Evolutionary conservation across 2,113 vertebrate species (phyloP).

Genomic region (Agapornis roseicollis): DNA sequence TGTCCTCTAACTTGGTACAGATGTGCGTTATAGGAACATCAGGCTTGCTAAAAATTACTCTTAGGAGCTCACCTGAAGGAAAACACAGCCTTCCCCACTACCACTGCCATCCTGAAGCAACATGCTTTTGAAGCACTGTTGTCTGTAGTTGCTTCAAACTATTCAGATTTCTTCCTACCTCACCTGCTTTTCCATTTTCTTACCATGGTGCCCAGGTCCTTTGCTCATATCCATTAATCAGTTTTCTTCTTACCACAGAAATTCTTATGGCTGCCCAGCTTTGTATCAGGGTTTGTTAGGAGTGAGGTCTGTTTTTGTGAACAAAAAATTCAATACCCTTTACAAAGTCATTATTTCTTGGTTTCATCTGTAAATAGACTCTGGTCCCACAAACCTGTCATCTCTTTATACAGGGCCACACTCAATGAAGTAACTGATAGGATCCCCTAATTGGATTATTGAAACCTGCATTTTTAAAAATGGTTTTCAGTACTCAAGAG

Average conservation of each 20-base stretch:
- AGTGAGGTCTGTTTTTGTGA: neutral
- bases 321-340: neutral
- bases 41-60: neutral
- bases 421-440: neutral
- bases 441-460: neutral
- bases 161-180: neutral
- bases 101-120: neutral
- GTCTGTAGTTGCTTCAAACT: neutral
- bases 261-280: neutral
- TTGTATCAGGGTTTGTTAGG: neutral
- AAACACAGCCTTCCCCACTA: neutral
- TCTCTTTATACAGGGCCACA: neutral
- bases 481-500: neutral
- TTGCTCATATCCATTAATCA: neutral
- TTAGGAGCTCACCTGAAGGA: neutral
- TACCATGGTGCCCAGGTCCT: neutral
- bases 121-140: accelerated
- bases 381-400: neutral
- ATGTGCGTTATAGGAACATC: neutral
- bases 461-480: neutral
- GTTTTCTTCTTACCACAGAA: neutral
- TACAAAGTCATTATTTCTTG: neutral
- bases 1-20: neutral
- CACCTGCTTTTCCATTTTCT: neutral
- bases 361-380: neutral